Evolutionary conservation across 2,113 vertebrate genomes (phyloP), one percentile per base, ranked within the genome.

Genomic region (Notiomystis cincta): DNA sequence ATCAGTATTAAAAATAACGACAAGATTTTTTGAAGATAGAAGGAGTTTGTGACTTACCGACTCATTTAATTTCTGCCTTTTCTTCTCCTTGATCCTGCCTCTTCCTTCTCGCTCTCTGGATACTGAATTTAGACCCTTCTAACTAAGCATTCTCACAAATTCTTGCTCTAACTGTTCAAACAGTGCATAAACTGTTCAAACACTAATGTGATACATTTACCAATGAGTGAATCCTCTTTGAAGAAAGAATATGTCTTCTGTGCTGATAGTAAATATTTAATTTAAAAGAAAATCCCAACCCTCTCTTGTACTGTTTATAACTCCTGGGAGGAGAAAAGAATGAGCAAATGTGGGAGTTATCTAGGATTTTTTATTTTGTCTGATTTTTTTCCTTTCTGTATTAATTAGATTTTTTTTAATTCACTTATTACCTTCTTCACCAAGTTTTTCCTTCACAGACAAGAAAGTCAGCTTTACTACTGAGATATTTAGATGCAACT

Each of bases 331-430:
- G 4, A 83, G 9, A 11, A 73, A 84, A 79, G 20, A 61, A 51
- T 20, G 13, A 57, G 6, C 61, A 56, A 0, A 0, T 13, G 22
- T 65, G 6, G 4, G 24, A 27, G 17, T 23, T 71, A 58, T 33
- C 3, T 51, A 22, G 20, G 61, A 65, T 42, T 88, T 87, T 91
- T 64, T 11, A 23, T 33, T 82, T 90, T 60, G 14, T 44, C 33
- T 76, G 45, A 4, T 24, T 37, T 66, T 73, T 84, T 70, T 50
- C 13, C 6, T 72, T 60, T 85, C 11, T 64, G 13, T 7, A 56
- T 79, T 57, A 37, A 27, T 65, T 48, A 33, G 10, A 31, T 53
- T 82, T 73, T 67, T 71, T 75, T 79, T 82, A 47, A 38, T 54
- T 87, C 13, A 51, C 5, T 66, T 72, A 50, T 40, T 82, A 45